Evolutionary conservation across 2,113 vertebrate species (phyloP), one percentile per base, ranked within the genome.

Genomic region (Engraulis encrasicolus): DNA sequence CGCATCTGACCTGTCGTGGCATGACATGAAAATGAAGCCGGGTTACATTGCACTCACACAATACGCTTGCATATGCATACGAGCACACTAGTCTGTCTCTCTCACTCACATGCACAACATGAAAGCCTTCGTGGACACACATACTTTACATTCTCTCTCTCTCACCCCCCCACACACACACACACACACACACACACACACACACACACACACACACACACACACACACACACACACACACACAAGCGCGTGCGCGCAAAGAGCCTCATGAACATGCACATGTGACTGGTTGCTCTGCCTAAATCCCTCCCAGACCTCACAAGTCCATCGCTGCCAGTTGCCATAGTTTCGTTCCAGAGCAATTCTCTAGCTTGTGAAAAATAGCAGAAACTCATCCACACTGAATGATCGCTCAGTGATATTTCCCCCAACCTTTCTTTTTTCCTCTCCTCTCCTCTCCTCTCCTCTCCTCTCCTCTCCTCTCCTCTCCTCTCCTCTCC

Each of bases 351-450:
- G 19, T 66, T 58, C 34, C 52, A 15, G 87, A 38, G 23, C 74
- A 19, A 87, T 89, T 86, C 81, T 87, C 48, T 0, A 83, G 52
- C 84, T 81, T 58, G 15, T 78, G 77, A 83, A 83, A 83, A 83
- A 82, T 54, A 38, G 77, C 71, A 34, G 58, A 82, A 79, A 50
- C 52, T 58, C 81, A 85, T 52, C 81, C 81, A 58, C 77, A 49
- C 81, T 15, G 74, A 77, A 19, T 34, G 17, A 71, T 48, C 82
- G 49, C 82, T 79, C 54, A 19, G n/a, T 45, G 19, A 23, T 38
- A 50, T 61, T 18, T 1, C 11, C 23, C 61, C 23, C 27, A 12
- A 23, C 6, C 11, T 15, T 15, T 31, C 66, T 36, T 27, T 12
- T 4, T 15, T 31, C 9, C 40, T 5, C 40, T 45, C 40, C 40